Conservation (phyloP, 2,113 vertebrate species). For the Peromyscus polionotus region DNA sequence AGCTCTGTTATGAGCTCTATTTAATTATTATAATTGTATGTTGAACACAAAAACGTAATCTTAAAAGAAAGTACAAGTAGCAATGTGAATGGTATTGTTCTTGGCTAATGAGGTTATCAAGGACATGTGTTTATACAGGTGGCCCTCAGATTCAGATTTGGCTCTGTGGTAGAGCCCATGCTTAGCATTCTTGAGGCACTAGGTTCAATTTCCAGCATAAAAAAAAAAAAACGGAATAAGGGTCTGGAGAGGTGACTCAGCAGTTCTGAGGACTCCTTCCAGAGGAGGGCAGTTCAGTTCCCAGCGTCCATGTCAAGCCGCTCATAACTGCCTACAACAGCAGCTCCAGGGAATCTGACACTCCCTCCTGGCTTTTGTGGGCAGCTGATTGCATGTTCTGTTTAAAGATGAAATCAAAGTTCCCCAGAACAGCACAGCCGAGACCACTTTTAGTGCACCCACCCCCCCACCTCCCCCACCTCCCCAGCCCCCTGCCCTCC, state of each 20-base stretch:
- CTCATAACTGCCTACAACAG: neutral
- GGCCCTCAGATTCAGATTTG: neutral
- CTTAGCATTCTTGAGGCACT: neutral
- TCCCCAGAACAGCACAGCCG: no score
- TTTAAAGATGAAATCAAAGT: neutral
- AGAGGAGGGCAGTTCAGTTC: neutral
- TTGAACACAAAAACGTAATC: neutral
- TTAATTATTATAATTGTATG: neutral
- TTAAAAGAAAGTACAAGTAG: neutral
- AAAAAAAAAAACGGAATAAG: neutral
- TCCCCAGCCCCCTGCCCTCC: no score
- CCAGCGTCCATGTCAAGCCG: neutral
- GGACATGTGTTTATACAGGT: conserved; percentile 11
- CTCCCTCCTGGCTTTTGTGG: neutral
- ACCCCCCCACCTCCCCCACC: no score
- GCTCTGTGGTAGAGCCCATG: neutral
- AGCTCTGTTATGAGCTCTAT: neutral
- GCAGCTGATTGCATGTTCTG: no score
- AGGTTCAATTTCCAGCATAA: neutral
- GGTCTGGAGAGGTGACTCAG: neutral
- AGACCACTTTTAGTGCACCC: neutral
- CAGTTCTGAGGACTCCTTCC: neutral
- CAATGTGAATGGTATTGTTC: neutral
- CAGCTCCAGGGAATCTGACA: neutral
- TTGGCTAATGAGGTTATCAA: neutral